Base-by-base conservation (phyloP, 2,797 vertebrate genomes). In the Micrastur ruficollis region DNA sequence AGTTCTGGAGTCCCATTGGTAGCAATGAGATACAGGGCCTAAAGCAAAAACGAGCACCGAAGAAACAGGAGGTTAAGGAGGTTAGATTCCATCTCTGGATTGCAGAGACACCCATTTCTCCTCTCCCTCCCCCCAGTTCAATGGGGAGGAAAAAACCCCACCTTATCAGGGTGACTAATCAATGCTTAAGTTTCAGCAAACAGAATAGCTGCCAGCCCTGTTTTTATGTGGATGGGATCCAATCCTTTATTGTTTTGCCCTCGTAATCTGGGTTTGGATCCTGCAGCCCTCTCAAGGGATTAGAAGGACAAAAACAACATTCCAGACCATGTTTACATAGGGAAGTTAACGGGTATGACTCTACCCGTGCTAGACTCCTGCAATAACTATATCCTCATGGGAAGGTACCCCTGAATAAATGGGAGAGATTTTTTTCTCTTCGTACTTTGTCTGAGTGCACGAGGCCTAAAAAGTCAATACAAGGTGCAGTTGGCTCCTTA, bases 11-110 rank as follows among this genome's bases (percentile, higher is more conserved):
- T 99, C 59, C 99, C 99, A 0, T 99, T 99, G 68, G 99, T 99
- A 81, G 99, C 99, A 81, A 99, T 99, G 95, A 99, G 99, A 98
- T 99, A 99, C 95, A 99, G 98, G 11, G 99, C 99, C 99, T 99
- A 84, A 47, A 31, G 80, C 9, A 85, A 79, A 87, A 55, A 87
- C 11, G 91, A 97, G 52, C 66, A 92, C 36, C 76, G 80, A 62
- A 73, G 82, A 68, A 92, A 55, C 32, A 70, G 59, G n/a, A 80
- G 44, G 76, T 84, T 90, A 86, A 8, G 40, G 82, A 83, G 76
- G 82, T 83, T 75, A 89, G 84, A 93, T 61, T 90, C 75, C 34
- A 59, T 34, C 40, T 81, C 73, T n/a, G 47, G 23, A 66, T 88
- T 68, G 63, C 23, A 66, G 14, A 82, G 31, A 89, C 62, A 86